Base-by-base conservation (phyloP, 2,113 vertebrate species). In the Kryptolebias marmoratus region DNA sequence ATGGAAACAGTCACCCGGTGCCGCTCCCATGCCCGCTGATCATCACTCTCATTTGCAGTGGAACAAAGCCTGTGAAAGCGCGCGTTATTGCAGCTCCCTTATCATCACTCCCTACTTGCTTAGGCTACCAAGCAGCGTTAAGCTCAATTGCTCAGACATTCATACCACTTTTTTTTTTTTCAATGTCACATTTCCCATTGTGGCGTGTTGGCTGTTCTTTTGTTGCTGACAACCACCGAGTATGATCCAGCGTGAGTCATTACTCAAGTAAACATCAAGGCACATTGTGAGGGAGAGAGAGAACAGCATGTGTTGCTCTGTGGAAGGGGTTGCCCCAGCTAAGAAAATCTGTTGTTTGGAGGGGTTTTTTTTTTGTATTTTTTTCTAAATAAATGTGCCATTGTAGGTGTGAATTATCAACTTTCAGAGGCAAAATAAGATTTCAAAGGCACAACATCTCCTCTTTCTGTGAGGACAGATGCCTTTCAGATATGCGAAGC, bases 1-100 rank as follows among this genome's bases (percentile, higher is more conserved):
- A 90, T 85, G 83, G 90, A 77, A 91, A 90, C 88, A 78, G 87
- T 84, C 69, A 57, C 68, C 78, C 54, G 56, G 81, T 63, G 80
- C 67, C 64, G 56, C 79, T 73, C 79, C 83, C 75, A 64, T 57
- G 82, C 84, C 77, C 73, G 59, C 63, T 68, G 71, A 88, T 87
- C 81, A 88, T 88, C 78, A 36, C 73, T 77, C 72, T 87, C 79
- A 77, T 90, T 86, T 85, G 71, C 83, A 9, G 54, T 39, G 61
- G 78, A 87, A 89, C 87, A 90, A 89, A 87, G 81, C 59, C 75
- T 63, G 81, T 77, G 77, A 88, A 85, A 84, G 57, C 63, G 75
- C 63, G 63, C 52, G 58, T 82, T 85, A 88, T 85, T 83, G 59
- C 77, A 28, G 76, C 80, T 82, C 74, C 76, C 86, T 85, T 87